Percentiles rank a stretch among this genome's conserved stretches.
Conservation (phyloP, 2,113 vertebrate species). For the Lampris incognitus region DNA sequence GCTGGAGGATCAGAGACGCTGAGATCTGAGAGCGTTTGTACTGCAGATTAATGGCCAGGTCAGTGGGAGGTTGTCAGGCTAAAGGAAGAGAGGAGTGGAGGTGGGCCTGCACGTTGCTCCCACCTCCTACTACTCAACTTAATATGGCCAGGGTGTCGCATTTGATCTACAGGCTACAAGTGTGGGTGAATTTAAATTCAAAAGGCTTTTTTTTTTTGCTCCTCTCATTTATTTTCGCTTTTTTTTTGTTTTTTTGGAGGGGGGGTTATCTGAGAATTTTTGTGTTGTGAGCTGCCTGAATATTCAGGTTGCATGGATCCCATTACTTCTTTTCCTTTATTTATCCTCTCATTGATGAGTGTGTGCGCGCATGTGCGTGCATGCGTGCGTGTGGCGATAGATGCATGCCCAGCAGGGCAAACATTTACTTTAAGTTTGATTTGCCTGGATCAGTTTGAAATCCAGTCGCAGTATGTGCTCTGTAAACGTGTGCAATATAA, state of each 20-base stretch:
- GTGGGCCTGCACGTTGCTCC: constrained; percentile 32
- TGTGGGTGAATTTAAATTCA: constrained; percentile 28
- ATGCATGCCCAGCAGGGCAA: constrained; percentile 51
- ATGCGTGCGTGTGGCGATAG: constrained; percentile 41
- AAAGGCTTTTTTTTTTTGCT: constrained; percentile 33
- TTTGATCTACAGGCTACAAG: constrained; percentile 47
- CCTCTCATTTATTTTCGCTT: constrained; percentile 12
- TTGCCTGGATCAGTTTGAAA: constrained; percentile 56
- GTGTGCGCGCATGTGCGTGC: no score
- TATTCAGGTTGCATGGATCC: constrained; percentile 23
- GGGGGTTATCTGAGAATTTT: constrained; percentile 1
- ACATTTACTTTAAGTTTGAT: constrained; percentile 64
- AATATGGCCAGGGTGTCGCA: constrained; percentile 12
- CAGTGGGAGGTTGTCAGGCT: constrained; percentile 61
- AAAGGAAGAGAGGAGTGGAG: constrained; percentile 48
- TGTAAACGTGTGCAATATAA: constrained; percentile 50
- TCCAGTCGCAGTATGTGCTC: constrained; percentile 60
- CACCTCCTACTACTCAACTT: constrained; percentile 36
- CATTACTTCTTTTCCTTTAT: constrained; percentile 21
- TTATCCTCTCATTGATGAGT: constrained; percentile 37
- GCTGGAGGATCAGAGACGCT: constrained; percentile 75
- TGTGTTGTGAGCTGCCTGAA: constrained; percentile 16
- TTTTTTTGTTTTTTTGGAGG: constrained; percentile 13
- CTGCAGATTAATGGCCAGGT: constrained; percentile 72
- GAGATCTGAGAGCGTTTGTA: constrained; percentile 74